Base-by-base conservation (phyloP, 2,113 vertebrate species). In the Piaya cayana region DNA sequence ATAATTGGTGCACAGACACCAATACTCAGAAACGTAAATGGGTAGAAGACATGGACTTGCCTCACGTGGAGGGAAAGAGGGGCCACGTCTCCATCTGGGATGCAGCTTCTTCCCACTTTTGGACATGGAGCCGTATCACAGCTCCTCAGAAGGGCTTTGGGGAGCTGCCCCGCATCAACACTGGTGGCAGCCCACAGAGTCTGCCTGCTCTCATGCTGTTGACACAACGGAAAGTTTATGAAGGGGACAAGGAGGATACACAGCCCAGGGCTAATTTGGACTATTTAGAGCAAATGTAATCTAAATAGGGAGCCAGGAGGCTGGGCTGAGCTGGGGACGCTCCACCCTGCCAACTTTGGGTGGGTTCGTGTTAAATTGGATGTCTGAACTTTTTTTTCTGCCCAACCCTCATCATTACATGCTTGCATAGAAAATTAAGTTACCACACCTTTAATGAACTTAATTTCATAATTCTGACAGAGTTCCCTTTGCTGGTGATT, bases 381-480 rank as follows among this genome's bases (percentile, higher is more conserved):
- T 37, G 83, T 43, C 84, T 80, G 92, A 86, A 60, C 3, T 80
- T 74, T 91, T 91, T 55, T 90, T 76, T 55, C 93, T 95, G 94
- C 97, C 93, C 97, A 97, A 30, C 88, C 87, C 86, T 90, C 91
- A 84, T 78, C 96, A 81, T 97, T 96, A 95, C 39, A 43, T 95
- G 87, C 95, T 97, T 95, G 97, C 97, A 95, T 84, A 85, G 96
- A 95, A 97, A 97, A 97, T 96, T 76, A 96, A 84, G 88, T 97
- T 90, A 97, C 98, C 98, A 98, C 98, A 97, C 98, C 98, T 98
- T 97, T 97, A 98, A 98, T 97, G 97, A 98, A 96, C 88, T 70
- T 96, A 97, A 98, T 98, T 98, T 97, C 97, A 95, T 95, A 97
- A 90, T 97, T 97, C 97, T 97, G 98, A 97, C 94, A 87, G 85